Evolutionary conservation across 2,797 vertebrate species (phyloP).

Genomic region (Iguana delicatissima): DNA sequence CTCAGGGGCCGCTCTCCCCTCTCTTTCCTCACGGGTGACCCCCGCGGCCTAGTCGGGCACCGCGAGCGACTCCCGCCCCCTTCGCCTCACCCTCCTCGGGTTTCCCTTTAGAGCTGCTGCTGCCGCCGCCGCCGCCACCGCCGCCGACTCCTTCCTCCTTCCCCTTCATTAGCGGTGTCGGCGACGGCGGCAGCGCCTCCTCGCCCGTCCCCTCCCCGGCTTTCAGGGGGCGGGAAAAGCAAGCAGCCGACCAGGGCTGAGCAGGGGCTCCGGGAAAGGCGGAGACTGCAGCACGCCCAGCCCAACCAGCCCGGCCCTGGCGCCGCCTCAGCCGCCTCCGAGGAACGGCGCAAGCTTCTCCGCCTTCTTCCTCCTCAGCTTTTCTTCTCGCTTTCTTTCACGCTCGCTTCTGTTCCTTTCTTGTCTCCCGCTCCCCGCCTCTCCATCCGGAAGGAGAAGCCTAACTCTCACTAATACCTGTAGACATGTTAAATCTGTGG

Average conservation of each 20-base stretch:
- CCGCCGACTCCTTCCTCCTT: conserved; percentile 22
- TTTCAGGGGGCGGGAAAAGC: conserved; percentile 56
- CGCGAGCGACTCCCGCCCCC: neutral
- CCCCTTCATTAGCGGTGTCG: conserved; percentile 27
- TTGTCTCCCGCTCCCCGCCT: neutral
- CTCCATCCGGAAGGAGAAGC: too few species aligned
- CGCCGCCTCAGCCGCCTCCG: neutral
- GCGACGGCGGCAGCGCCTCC: conserved; percentile 3
- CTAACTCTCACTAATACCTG: too few species aligned
- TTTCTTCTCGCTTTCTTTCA: conserved; percentile 10
- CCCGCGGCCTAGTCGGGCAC: conserved; percentile 4
- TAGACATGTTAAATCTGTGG: too few species aligned
- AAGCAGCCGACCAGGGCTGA: conserved; percentile 52
- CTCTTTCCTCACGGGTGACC: too few species aligned
- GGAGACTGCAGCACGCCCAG: conserved; percentile 60
- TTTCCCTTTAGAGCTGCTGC: neutral
- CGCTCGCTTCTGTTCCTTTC: neutral
- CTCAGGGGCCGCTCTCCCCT: neutral
- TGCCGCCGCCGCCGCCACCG: conserved; percentile 36
- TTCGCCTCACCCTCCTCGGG: conserved; percentile 38
- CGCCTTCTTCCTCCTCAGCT: too few species aligned
- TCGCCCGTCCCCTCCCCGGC: conserved; percentile 51
- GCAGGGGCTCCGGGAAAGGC: conserved; percentile 48
- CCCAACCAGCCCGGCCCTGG: too few species aligned
- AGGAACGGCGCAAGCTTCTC: too few species aligned